These are phyloP conservation scores for Odontamblyopus lacepedii DNA, from an alignment of 2,797 vertebrate species.

Conservation along the genomic window DNA sequence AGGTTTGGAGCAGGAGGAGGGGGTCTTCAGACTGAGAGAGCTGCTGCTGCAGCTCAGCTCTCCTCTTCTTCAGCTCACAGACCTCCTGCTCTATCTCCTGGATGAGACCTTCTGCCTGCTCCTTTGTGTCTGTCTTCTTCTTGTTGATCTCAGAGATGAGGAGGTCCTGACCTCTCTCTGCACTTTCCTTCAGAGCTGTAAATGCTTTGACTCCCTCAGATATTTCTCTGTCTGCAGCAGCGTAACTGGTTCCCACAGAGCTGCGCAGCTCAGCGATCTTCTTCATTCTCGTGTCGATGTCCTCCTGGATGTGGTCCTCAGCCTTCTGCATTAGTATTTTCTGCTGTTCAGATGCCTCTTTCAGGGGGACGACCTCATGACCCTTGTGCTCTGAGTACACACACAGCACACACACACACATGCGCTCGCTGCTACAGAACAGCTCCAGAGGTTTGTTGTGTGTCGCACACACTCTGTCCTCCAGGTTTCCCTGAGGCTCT, in stretches of 20 bases:
- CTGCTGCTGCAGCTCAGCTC: background rate
- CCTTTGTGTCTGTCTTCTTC: constrained; percentile 10
- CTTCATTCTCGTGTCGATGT: constrained; percentile 20
- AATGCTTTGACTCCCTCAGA: constrained; percentile 12
- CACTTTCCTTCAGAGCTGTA: constrained; percentile 8
- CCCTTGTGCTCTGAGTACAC: constrained; percentile 15
- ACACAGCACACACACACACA: constrained; percentile 25
- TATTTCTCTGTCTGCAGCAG: constrained; percentile 10
- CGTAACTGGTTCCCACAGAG: constrained; percentile 9
- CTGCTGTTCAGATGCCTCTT: constrained; percentile 17
- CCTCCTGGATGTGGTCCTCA: constrained; percentile 10
- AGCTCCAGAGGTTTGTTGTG: constrained; percentile 32
- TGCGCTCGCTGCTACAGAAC: constrained; percentile 34
- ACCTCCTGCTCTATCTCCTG: constrained; percentile 32
- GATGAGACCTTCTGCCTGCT: constrained; percentile 20
- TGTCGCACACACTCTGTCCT: constrained; percentile 19
- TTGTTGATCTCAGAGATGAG: constrained; percentile 11
- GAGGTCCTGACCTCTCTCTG: constrained; percentile 12
- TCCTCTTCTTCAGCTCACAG: constrained; percentile 29
- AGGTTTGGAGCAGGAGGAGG: background rate
- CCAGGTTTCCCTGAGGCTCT: constrained; percentile 19
- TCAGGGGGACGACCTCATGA: constrained; percentile 26
- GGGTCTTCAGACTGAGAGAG: background rate
- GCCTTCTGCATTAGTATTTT: constrained; percentile 14
- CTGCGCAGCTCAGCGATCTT: constrained; percentile 21